Evolutionary conservation across 2,797 vertebrate species (phyloP), one percentile per base, ranked within the genome.

Genomic region (Oryzias sinensis): DNA sequence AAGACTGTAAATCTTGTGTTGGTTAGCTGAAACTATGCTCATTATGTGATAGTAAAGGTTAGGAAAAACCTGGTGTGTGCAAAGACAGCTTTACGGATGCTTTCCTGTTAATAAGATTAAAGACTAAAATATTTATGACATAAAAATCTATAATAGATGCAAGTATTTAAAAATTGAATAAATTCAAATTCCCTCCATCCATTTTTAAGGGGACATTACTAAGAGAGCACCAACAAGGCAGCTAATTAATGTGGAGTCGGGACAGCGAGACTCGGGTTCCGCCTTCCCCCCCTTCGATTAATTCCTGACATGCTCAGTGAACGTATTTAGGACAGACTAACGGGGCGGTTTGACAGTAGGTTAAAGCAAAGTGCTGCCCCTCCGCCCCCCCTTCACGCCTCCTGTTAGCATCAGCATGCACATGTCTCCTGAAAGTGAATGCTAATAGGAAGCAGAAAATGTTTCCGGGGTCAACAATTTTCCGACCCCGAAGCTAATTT

Each of bases 101-200:
- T 55, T 44, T 80, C 63, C 65, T 57, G 71, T 76, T 84, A 85
- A 87, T 85, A 82, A 78, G 83, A 92, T 90, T 85, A 86, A 78
- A 76, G 74, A 6, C 70, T 90, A 59, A 90, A 90, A 83, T 77
- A 87, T 91, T 91, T 47, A 90, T 89, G 53, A 62, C 59, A 60
- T 81, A 81, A 62, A 64, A 61, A 74, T 92, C 85, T 89, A 91
- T 92, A 92, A 91, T 91, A 81, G 85, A 92, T 90, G 76, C 24
- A 14, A 43, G 58, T 52, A 65, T 88, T 18, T 88, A 88, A 90
- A 90, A 83, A 87, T 87, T 56, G 17, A 87, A 85, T 85, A 62
- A 78, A 78, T 87, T 89, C 77, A 84, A 83, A 86, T 88, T 82
- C 72, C 24, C 16, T 4, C 27, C 72, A 81, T 84, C 65, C 86